These are phyloP conservation scores for Enteromius thamalakanensis DNA, from an alignment of 2,797 vertebrate genomes.

Conservation along the genomic window DNA sequence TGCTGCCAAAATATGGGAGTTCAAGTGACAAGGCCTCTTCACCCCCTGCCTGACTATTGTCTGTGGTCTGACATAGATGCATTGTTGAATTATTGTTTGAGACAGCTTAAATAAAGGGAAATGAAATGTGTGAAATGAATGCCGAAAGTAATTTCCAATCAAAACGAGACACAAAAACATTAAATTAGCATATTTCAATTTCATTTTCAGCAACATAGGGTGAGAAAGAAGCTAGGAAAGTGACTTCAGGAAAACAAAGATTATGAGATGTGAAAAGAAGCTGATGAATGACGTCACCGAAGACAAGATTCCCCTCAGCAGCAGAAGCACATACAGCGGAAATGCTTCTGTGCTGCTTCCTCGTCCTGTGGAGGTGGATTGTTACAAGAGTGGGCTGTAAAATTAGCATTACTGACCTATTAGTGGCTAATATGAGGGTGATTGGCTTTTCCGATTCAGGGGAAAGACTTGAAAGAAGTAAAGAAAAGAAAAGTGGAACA, in stretches of 20 bases:
- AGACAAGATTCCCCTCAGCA: neutral
- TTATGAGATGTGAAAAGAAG: neutral
- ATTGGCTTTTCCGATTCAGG: neutral
- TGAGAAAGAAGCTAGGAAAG: neutral
- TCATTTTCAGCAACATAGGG: neutral
- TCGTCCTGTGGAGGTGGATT: constrained; percentile 27
- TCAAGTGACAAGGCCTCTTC: neutral
- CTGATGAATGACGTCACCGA: neutral
- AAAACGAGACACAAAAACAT: neutral
- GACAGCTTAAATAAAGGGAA: neutral
- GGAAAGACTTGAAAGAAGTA: neutral
- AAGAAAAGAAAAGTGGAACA: neutral
- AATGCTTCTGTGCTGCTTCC: neutral
- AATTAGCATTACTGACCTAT: constrained; percentile 12
- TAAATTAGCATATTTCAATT: constrained; percentile 33
- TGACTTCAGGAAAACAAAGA: neutral
- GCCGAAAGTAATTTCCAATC: neutral
- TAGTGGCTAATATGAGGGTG: neutral
- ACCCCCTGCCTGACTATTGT: neutral
- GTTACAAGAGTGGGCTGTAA: constrained; percentile 37
- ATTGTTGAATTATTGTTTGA: neutral
- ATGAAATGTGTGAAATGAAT: neutral
- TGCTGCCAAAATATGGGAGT: constrained; percentile 6
- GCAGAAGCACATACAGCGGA: neutral
- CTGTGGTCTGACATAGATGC: neutral